Percentiles rank a stretch among this genome's conserved stretches.
Evolutionary conservation across 2,888 invertebrate species (phyloP).

Genomic region (Euproctis similis): DNA sequence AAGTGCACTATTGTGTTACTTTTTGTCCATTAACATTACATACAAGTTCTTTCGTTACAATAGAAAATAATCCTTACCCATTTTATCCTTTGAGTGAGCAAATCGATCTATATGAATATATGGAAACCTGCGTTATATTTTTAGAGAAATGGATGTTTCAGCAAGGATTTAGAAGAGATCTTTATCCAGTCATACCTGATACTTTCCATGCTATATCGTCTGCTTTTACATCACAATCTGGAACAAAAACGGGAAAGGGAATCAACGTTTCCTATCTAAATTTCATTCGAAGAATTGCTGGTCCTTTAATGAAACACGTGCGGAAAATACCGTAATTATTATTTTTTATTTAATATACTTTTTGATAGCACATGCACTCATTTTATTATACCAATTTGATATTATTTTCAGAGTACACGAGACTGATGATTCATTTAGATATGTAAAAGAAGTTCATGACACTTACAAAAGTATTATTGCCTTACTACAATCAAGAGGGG

Average conservation of each 20-base stretch:
- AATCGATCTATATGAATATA: constrained; percentile 41
- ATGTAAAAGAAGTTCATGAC: constrained; percentile 54
- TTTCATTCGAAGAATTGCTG: constrained; percentile 57
- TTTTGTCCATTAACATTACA: constrained; percentile 57
- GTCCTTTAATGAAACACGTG: constrained; percentile 60
- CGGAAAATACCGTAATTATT: constrained; percentile 51
- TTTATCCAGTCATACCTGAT: constrained; percentile 60
- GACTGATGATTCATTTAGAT: constrained; percentile 46
- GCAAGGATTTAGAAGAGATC: constrained; percentile 65
- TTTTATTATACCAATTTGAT: too few species aligned
- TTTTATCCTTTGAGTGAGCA: constrained; percentile 49
- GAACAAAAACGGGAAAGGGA: constrained; percentile 45
- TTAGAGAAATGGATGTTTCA: constrained; percentile 67
- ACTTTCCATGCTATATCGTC: constrained; percentile 57
- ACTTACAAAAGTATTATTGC: constrained; percentile 53
- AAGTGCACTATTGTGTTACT: constrained; percentile 53
- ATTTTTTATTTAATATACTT: constrained; percentile 4
- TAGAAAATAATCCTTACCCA: constrained; percentile 52
- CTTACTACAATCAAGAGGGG: constrained; percentile 50
- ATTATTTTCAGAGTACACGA: constrained; percentile 35
- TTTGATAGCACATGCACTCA: too few species aligned
- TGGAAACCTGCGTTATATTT: constrained; percentile 44
- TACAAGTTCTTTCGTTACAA: constrained; percentile 28
- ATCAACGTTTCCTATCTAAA: constrained; percentile 58
- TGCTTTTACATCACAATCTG: constrained; percentile 34